Percentiles rank a stretch among this genome's conserved stretches.
phyloP scores from a whole-genome alignment of 2,113 vertebrate genomes.

The Myrmecophaga tridactyla region DNA sequence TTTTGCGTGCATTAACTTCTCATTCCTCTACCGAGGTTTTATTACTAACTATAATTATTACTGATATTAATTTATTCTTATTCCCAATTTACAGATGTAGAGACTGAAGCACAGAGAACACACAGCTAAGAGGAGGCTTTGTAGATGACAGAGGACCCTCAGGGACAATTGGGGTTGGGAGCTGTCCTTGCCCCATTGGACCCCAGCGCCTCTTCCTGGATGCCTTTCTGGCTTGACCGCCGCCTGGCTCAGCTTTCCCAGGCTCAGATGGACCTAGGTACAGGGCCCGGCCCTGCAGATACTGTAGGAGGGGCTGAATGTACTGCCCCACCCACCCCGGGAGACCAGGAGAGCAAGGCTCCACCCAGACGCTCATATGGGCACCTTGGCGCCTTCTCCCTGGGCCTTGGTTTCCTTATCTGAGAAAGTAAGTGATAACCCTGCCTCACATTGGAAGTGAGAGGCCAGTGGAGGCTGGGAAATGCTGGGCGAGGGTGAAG shows the following conservation, averaged over 20 bases:
- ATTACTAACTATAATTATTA: too few species aligned
- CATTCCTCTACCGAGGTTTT: too few species aligned
- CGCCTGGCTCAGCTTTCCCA: neutral
- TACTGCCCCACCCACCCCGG: fast-evolving
- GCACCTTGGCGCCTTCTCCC: neutral
- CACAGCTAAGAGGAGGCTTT: neutral
- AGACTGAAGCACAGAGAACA: neutral
- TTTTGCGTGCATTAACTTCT: neutral
- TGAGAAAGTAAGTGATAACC: neutral
- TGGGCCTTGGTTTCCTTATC: slow-evolving; percentile 24
- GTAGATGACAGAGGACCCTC: neutral
- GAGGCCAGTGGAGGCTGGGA: neutral
- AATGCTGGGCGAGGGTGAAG: neutral
- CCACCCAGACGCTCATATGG: neutral
- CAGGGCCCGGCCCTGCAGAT: neutral
- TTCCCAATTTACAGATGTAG: neutral
- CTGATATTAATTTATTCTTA: too few species aligned
- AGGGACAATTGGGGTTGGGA: neutral
- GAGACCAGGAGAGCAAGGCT: neutral
- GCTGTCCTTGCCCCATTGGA: neutral
- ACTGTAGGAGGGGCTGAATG: neutral
- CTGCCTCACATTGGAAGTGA: neutral
- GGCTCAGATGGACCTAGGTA: too few species aligned
- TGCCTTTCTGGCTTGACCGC: neutral
- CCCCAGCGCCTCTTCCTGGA: neutral